Conservation (phyloP, 2,113 vertebrate species). For the Calidris pygmaea region DNA sequence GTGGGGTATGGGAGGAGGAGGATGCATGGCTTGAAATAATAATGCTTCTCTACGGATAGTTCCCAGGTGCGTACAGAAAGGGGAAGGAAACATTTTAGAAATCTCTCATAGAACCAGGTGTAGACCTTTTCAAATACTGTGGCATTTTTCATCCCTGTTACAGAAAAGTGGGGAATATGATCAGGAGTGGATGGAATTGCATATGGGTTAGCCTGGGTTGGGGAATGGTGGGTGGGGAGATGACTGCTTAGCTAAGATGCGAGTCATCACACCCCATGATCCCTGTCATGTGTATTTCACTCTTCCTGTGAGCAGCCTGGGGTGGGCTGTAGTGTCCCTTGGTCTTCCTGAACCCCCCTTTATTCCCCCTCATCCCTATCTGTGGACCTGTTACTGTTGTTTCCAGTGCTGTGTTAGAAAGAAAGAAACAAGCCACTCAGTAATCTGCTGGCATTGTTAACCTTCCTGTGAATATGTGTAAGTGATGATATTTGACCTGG, state of each 20-base stretch:
- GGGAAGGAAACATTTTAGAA: background rate
- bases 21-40: background rate
- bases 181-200: background rate
- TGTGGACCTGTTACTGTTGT: background rate
- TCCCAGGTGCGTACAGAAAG: background rate
- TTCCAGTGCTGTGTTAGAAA: background rate
- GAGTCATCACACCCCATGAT: background rate
- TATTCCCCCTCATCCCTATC: background rate
- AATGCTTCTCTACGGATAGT: background rate
- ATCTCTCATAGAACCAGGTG: background rate
- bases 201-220: background rate
- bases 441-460: background rate
- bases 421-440: background rate
- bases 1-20: background rate
- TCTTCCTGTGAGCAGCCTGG: background rate
- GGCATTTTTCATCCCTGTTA: background rate
- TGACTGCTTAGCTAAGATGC: background rate
- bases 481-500: background rate
- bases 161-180: background rate
- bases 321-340: background rate
- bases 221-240: background rate
- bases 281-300: fast-evolving
- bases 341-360: background rate
- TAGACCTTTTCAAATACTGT: background rate
- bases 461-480: background rate